Evolutionary conservation across 2,888 invertebrate species (phyloP), one percentile per base, ranked within the genome.

Genomic region (Epsilonema sp.): DNA sequence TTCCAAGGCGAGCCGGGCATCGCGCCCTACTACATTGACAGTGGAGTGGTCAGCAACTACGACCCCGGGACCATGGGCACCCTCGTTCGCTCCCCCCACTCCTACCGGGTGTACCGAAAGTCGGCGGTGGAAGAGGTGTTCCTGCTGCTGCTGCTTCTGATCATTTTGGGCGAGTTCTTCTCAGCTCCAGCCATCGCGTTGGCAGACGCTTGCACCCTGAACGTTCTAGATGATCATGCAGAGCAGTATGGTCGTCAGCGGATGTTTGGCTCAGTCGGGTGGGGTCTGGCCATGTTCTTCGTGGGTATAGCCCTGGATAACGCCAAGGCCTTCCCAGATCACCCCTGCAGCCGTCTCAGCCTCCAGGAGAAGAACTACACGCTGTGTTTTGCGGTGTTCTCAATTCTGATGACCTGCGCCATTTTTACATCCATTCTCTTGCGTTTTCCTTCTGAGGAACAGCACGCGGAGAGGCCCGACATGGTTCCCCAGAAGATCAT

Each of bases 241-340:
- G 54, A 58, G 36, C 44, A 54, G 49, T 70, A 94, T 66, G 92
- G 92, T 0, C 82, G 87, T 61, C 94, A 94, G 70, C 77, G 94
- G 56, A 90, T 97, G 86, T 94, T 90, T 64, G 90, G 90, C 1
- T 90, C 89, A 20, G 73, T 92, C 48, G 94, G 94, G 40, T 97
- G 94, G 94, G 94, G 89, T 25, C 72, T 94, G 56, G 83, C 94
- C 41, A 97, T 97, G 94, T 94, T 97, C 70, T 80, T 94, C 65
- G 89, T 97, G 50, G 87, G 86, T 49, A 86, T 89, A 58, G 87
- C 84, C 1, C 72, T 97, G 51, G 94, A 97, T 70, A 87, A 92
- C 67, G 36, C n/a, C n/a, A n/a, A n/a, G n/a, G n/a, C n/a, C n/a
- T n/a, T 48, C 22, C 20, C 8, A 11, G 21, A 21, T n/a, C n/a